Percentiles rank a stretch among this genome's conserved stretches.
Evolutionary conservation across 2,888 invertebrate genomes (phyloP).

Genomic region (Phengaris arion): DNA sequence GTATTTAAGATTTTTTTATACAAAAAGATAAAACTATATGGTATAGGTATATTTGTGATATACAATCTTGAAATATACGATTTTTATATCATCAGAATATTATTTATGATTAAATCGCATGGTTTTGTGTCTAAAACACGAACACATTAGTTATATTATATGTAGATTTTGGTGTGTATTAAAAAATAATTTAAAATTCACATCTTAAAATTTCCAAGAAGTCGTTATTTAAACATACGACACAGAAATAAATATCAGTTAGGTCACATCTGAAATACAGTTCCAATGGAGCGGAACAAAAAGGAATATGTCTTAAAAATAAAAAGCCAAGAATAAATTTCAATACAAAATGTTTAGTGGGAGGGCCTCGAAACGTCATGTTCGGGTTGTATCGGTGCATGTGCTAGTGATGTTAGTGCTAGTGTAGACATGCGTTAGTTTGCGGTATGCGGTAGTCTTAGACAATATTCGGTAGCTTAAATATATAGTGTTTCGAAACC

Average conservation of each 20-base stretch:
- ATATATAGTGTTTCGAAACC: not conserved
- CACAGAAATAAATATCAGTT: constrained; percentile 8
- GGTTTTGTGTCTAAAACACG: no score
- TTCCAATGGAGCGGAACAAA: constrained; percentile 9
- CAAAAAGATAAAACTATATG: no score
- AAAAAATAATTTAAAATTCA: no score
- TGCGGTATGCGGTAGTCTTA: not conserved
- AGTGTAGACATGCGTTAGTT: not conserved
- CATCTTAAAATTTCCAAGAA: not conserved
- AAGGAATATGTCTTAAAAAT: constrained; percentile 10
- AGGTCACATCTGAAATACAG: constrained; percentile 14
- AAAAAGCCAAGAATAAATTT: constrained; percentile 15
- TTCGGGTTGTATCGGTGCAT: constrained; percentile 19
- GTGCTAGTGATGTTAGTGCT: not conserved
- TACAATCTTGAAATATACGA: no score
- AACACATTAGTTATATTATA: no score
- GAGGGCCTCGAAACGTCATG: constrained; percentile 13
- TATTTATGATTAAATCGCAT: no score
- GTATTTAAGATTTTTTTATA: no score
- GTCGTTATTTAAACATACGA: not conserved
- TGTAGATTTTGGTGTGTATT: no score
- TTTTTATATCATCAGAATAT: no score
- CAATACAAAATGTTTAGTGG: constrained; percentile 15
- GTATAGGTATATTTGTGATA: no score
- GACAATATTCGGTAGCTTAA: not conserved